These are phyloP conservation scores for Pseudomugil tenellus DNA, from an alignment of 2,797 vertebrate genomes.

Conservation along the genomic window DNA sequence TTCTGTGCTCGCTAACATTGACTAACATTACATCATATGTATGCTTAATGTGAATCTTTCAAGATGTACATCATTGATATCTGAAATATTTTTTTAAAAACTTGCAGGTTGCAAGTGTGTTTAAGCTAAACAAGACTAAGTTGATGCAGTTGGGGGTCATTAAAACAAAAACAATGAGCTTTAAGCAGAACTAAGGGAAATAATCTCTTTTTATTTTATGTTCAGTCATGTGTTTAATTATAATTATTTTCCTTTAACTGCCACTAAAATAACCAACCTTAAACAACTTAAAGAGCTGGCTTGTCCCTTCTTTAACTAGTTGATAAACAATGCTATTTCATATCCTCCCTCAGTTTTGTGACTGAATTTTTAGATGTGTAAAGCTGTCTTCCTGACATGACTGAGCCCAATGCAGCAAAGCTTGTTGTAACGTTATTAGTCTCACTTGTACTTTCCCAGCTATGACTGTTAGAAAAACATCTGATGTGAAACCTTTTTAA, in stretches of 20 bases:
- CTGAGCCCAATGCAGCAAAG: conserved; percentile 14
- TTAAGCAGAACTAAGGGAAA: too few relatives aligned
- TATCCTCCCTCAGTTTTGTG: not conserved
- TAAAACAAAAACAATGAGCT: too few relatives aligned
- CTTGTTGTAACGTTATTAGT: conserved; percentile 26
- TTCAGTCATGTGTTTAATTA: too few relatives aligned
- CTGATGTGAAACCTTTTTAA: not conserved
- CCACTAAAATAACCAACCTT: too few relatives aligned
- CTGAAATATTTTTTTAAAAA: not conserved
- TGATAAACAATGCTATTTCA: too few relatives aligned
- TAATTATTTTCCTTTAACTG: too few relatives aligned
- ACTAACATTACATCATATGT: not conserved
- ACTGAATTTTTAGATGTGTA: too few relatives aligned
- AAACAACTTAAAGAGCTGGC: too few relatives aligned
- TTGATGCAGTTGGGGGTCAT: too few relatives aligned
- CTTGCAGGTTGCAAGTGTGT: not conserved
- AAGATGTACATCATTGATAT: not conserved
- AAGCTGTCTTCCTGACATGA: conserved; percentile 2
- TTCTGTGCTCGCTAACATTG: not conserved
- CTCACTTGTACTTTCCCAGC: conserved; percentile 15
- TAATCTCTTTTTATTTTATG: too few relatives aligned
- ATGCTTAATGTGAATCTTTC: not conserved
- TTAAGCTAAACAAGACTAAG: not conserved
- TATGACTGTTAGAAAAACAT: not conserved
- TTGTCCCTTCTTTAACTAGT: too few relatives aligned